phyloP scores from a whole-genome alignment of 2,797 vertebrate species.

The Scomberomorus guttatus region DNA sequence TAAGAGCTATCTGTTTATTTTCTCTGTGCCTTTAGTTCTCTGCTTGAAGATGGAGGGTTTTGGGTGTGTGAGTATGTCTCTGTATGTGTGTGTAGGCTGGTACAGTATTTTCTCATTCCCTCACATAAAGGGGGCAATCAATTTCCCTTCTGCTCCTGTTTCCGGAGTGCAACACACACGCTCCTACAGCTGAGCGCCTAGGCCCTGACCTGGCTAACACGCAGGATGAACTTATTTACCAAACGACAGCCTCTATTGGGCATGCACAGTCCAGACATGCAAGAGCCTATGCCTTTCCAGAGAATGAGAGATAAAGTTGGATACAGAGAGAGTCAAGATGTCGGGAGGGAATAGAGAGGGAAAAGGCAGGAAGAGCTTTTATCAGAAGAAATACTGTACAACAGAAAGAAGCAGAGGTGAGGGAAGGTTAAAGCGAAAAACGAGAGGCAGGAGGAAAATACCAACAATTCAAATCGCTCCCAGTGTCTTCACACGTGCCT shows the following conservation, averaged over 20 bases:
- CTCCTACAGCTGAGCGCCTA: slow-evolving; percentile 59
- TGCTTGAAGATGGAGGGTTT: slow-evolving; percentile 44
- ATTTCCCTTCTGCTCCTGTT: slow-evolving; percentile 72
- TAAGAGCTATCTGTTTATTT: slow-evolving; percentile 50
- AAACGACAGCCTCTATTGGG: slow-evolving; percentile 35
- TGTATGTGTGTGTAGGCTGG: slow-evolving; percentile 45
- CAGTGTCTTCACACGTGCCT: not conserved
- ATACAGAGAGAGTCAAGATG: slow-evolving; percentile 29
- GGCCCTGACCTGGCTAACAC: slow-evolving; percentile 71
- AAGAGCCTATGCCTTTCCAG: slow-evolving; percentile 2
- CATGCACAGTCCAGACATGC: slow-evolving; percentile 17
- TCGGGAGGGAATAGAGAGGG: not conserved
- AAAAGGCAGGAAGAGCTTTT: slow-evolving; percentile 20
- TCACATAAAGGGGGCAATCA: slow-evolving; percentile 82
- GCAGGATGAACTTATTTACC: slow-evolving; percentile 69
- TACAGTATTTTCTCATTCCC: slow-evolving; percentile 72
- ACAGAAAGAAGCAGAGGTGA: slow-evolving; percentile 38
- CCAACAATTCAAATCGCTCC: slow-evolving; percentile 15
- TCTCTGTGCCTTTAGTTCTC: slow-evolving; percentile 37
- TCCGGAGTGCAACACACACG: slow-evolving; percentile 70
- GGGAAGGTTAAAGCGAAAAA: slow-evolving; percentile 36
- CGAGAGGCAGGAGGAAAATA: slow-evolving; percentile 31
- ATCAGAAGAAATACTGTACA: slow-evolving; percentile 39
- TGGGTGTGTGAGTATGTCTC: slow-evolving; percentile 9
- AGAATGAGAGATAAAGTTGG: slow-evolving; percentile 53